These are phyloP conservation scores for Caenorhabditis imperialis DNA, from an alignment of 2,888 invertebrate genomes.

Conservation along the genomic window DNA sequence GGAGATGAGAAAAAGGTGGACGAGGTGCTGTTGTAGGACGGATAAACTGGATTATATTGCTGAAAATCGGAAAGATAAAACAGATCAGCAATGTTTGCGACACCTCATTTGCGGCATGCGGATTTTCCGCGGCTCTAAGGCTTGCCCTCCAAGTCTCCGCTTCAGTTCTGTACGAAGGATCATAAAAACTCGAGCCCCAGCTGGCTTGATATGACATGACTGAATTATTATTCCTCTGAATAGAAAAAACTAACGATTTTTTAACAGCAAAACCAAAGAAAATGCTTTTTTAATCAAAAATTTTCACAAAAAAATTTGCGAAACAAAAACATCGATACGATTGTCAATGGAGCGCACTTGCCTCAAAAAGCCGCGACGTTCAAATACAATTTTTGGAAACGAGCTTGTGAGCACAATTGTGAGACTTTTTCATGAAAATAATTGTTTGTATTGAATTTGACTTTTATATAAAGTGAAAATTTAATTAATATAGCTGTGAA, in stretches of 20 bases:
- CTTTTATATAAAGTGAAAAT: too few species aligned
- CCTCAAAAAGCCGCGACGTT: constrained; percentile 3
- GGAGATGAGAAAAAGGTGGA: constrained; percentile 34
- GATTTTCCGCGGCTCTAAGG: background rate
- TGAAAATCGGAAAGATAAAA: constrained; percentile 5
- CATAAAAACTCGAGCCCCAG: constrained; percentile 26
- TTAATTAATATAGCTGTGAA: too few species aligned
- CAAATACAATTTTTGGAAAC: background rate
- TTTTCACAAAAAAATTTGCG: too few species aligned
- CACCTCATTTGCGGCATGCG: constrained; percentile 26
- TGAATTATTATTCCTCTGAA: too few species aligned
- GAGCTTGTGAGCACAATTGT: too few species aligned
- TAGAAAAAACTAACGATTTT: too few species aligned
- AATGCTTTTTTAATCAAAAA: too few species aligned
- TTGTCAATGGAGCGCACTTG: constrained; percentile 1
- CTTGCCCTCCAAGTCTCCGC: constrained; percentile 13
- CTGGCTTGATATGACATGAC: background rate
- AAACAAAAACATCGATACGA: too few species aligned
- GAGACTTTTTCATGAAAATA: too few species aligned
- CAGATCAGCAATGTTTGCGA: background rate
- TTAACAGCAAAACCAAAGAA: too few species aligned
- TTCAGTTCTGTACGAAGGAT: background rate
- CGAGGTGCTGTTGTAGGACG: constrained; percentile 27
- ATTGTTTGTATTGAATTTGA: too few species aligned
- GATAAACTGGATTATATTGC: constrained; percentile 48